These are phyloP conservation scores for Eulimnadia texana DNA, from an alignment of 1,140 invertebrate genomes.

Conservation along the genomic window DNA sequence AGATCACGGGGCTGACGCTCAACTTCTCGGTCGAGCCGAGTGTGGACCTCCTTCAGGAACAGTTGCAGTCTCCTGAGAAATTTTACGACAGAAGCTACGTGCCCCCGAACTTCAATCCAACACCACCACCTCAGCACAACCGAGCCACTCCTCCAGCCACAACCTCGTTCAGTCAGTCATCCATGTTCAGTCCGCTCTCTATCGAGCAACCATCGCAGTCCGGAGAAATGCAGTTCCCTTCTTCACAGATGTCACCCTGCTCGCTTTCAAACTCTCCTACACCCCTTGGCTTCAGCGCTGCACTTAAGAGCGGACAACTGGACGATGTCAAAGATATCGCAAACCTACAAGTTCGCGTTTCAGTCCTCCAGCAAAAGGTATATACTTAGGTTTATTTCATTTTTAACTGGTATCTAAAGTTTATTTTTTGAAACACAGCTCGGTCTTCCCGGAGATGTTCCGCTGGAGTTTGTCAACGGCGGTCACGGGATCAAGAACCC, in stretches of 20 bases:
- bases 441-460: slow-evolving; percentile 69
- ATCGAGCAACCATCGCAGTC: slow-evolving; percentile 22
- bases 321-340: slow-evolving; percentile 28
- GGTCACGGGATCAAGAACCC: slow-evolving; percentile 99
- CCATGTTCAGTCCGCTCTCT: slow-evolving; percentile 17
- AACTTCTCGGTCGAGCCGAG: slow-evolving; percentile 45
- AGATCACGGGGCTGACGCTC: slow-evolving; percentile 30
- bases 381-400: no score
- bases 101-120: not conserved
- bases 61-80: not conserved
- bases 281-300: slow-evolving; percentile 25
- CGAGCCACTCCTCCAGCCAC: not conserved
- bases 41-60: slow-evolving; percentile 48
- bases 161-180: slow-evolving; percentile 13
- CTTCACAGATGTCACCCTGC: slow-evolving; percentile 26
- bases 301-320: slow-evolving; percentile 18
- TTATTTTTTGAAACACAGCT: no score
- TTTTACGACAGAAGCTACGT: slow-evolving; percentile 1
- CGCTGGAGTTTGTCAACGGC: slow-evolving; percentile 93
- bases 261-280: slow-evolving; percentile 31
- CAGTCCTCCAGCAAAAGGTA: slow-evolving; percentile 72
- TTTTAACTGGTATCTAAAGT: not conserved
- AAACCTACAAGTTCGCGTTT: slow-evolving; percentile 47
- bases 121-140: slow-evolving; percentile 15
- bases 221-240: slow-evolving; percentile 27